Evolutionary conservation across 2,113 vertebrate species (phyloP).

Genomic region (Tragelaphus scriptus): DNA sequence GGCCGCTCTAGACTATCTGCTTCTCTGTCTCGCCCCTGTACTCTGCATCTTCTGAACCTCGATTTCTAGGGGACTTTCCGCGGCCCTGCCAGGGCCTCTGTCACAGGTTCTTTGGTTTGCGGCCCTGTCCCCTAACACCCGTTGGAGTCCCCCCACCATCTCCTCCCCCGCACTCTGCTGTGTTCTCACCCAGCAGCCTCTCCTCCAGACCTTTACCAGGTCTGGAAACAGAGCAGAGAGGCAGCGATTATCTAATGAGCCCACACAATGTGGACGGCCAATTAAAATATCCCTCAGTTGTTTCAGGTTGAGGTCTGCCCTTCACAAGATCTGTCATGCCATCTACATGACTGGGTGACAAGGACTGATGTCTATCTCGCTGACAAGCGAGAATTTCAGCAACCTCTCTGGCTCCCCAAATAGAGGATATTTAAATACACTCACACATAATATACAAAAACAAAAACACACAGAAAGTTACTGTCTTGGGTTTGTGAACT

Average conservation of each 20-base stretch:
- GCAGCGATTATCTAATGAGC: constrained; percentile 44
- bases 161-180: fast-evolving
- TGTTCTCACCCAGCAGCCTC: background rate
- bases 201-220: background rate
- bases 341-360: background rate
- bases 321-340: background rate
- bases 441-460: background rate
- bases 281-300: constrained; percentile 31
- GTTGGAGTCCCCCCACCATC: background rate
- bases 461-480: background rate
- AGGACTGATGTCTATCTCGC: constrained; percentile 4
- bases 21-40: background rate
- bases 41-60: background rate
- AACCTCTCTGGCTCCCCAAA: background rate
- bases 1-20: fast-evolving
- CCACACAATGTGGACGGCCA: background rate
- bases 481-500: background rate
- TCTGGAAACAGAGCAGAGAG: background rate
- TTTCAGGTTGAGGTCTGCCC: background rate
- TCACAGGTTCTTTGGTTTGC: background rate
- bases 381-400: constrained; percentile 15
- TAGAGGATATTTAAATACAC: background rate
- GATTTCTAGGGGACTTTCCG: background rate
- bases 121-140: background rate
- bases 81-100: background rate